Base-by-base conservation (phyloP, 2,113 vertebrate species). In the Ancistrus triradiatus region DNA sequence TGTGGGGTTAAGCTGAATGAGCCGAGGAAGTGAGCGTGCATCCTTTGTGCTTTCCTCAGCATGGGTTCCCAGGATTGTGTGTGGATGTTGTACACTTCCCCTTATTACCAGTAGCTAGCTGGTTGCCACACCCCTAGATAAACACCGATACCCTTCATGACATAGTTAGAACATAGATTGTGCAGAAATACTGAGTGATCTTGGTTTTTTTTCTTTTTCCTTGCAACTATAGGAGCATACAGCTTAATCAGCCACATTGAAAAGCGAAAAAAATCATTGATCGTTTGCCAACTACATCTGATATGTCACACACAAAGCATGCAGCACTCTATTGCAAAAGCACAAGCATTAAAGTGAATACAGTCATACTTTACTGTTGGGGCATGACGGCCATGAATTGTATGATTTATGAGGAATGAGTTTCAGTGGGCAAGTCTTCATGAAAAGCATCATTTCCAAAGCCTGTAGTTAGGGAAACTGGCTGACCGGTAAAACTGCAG, bases 1-100 rank as follows among this genome's bases (percentile, higher is more conserved):
- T 22, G 40, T 48, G 6, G 9, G 6, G 14, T 13, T 9, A 9
- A 15, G 62, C 15, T 33, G 38, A 65, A 27, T 37, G 7, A 46
- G 15, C 43, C 48, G n/a, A 57, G 42, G 52, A 66, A 66, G 52
- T 57, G 63, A 57, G 43, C 63, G 27, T 27, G 35, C 5, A 47
- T 66, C 52, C 63, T 48, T 66, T 66, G 18, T 66, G 63, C 63
- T 66, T 57, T 15, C 63, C 43, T 57, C 52, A 66, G 63, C 63
- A 66, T 10, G 38, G 63, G 52, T 66, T 66, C 63, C 63, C 63
- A 66, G 51, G 43, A 66, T 66, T 66, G 52, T 55, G 27, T 40
- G 42, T 66, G 22, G 43, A 27, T 48, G 18, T 25, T 38, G 55
- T 40, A 48, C 27, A 33, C 63, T 18, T 51, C 52, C 24, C 18